Base-by-base conservation (phyloP, 2,113 vertebrate species). In the Callipepla californica region DNA sequence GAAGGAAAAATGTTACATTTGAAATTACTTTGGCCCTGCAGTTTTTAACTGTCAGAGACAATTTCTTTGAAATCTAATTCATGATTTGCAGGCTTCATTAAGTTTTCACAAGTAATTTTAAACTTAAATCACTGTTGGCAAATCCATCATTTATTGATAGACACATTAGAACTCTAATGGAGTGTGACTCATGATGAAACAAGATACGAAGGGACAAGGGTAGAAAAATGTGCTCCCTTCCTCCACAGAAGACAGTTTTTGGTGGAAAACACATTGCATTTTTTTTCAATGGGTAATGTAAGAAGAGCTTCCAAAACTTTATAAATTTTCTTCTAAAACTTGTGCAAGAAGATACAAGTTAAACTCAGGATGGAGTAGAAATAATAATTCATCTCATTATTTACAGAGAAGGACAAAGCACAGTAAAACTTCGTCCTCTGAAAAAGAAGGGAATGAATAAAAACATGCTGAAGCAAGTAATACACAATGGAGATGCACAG, bases 61-160 rank as follows among this genome's bases (percentile, higher is more conserved):
- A 93, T 84, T 94, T 95, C 62, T 96, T 77, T 93, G 85, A 95
- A 92, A 91, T 89, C 92, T 94, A 93, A 92, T 92, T 95, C 51
- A 7, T 72, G 80, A 96, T 96, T 94, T 96, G 83, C 84, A 93
- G 92, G 95, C 92, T 96, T 96, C 93, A 94, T 96, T 95, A 97
- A 69, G 55, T 90, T 95, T 96, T 94, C 0, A 2, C 79, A 94
- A 95, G 91, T 81, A 93, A 96, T 97, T 96, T 97, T 91, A 93
- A 95, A 97, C 92, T 97, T 92, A 86, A 94, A 96, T 93, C 94
- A 96, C 86, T 85, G 86, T 75, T 87, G 73, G 80, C 72, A 95
- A 96, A 96, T 95, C 76, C 88, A 97, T 97, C 80, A 94, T 92
- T 96, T 96, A 97, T 95, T 97, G 97, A 97, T 69, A 92, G 90